phyloP scores from a whole-genome alignment of 1,140 invertebrate species.

The Tyrophagus putrescentiae region DNA sequence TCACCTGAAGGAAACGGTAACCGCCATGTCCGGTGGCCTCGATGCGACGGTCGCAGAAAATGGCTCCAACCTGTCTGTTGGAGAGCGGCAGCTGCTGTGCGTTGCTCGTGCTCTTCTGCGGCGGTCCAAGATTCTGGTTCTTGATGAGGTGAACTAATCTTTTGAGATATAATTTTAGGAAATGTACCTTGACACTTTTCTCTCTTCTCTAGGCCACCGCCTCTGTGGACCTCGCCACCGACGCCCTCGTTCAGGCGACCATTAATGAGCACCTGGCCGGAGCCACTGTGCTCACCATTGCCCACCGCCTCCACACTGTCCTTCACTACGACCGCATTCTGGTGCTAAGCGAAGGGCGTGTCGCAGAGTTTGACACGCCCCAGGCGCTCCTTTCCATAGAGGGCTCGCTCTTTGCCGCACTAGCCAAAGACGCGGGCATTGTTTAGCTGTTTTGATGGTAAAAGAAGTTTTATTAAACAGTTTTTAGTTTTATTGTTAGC shows the following conservation, averaged over 20 bases:
- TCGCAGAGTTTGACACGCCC: constrained; percentile 23
- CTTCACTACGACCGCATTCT: constrained; percentile 31
- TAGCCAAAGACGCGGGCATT: constrained; percentile 27
- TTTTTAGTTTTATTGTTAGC: no score
- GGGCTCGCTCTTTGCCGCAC: constrained; percentile 18
- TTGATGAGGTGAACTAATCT: no score
- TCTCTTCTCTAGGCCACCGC: constrained; percentile 40
- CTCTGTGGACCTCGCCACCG: constrained; percentile 34
- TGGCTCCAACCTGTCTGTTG: constrained; percentile 40
- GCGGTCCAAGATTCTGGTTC: constrained; percentile 42
- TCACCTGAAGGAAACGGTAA: constrained; percentile 49
- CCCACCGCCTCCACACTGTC: constrained; percentile 36
- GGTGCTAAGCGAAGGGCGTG: constrained; percentile 22
- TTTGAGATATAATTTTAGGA: no score
- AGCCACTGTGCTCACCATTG: constrained; percentile 36
- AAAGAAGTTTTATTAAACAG: no score
- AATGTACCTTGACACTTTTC: no score
- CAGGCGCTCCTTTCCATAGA: constrained; percentile 7
- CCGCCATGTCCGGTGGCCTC: constrained; percentile 34
- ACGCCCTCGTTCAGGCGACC: constrained; percentile 35
- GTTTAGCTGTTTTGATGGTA: no score
- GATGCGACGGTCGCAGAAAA: constrained; percentile 30
- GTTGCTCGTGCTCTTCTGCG: constrained; percentile 41
- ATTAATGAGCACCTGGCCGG: constrained; percentile 34
- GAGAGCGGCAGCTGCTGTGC: constrained; percentile 42